Base-by-base conservation (phyloP, 2,797 vertebrate genomes). In the Pempheris klunzingeri region DNA sequence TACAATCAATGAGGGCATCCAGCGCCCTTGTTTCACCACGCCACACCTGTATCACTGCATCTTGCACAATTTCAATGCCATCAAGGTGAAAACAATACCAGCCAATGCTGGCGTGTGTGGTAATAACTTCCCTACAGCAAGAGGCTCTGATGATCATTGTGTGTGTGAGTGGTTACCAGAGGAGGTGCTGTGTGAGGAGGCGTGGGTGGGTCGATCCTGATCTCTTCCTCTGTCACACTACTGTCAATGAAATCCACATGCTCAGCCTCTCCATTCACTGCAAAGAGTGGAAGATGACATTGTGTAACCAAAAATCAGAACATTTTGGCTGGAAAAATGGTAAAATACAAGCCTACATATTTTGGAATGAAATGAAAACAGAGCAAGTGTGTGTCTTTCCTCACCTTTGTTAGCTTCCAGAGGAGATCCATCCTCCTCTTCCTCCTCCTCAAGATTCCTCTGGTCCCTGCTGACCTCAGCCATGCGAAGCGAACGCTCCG, bases 401-500 rank as follows among this genome's bases (percentile, higher is more conserved):
- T 83, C 81, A 94, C 95, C 92, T 86, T 83, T 88, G n/a, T 59
- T 80, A 7, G 73, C 81, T 49, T 89, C 66, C 44, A 85, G 38
- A 20, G 76, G 80, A 30, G 80, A 63, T 26, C 58, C 81, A n/a
- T 75, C 87, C 64, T 90, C 92, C 57, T 87, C 70, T 1, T 66
- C 77, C 30, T 72, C 58, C 77, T 97, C 96, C 59, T 90, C 92
- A 81, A 96, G 92, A 68, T 95, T 95, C 65, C 90, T 93, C 73
- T 94, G 94, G 30, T 97, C 97, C 36, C 96, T 94, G 64, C 92
- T 92, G 85, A 96, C 87, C 87, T 97, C 96, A 0, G 95, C 93
- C 64, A 97, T 89, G 15, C 96, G 95, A 57, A 97, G 93, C 1
- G 97, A 97, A 5, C 97, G 93, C 77, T 98, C 97, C 0, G 96